Percentiles rank a stretch among this genome's conserved stretches.
Conservation (phyloP, 2,797 vertebrate species). For the Prunella strophiata region DNA sequence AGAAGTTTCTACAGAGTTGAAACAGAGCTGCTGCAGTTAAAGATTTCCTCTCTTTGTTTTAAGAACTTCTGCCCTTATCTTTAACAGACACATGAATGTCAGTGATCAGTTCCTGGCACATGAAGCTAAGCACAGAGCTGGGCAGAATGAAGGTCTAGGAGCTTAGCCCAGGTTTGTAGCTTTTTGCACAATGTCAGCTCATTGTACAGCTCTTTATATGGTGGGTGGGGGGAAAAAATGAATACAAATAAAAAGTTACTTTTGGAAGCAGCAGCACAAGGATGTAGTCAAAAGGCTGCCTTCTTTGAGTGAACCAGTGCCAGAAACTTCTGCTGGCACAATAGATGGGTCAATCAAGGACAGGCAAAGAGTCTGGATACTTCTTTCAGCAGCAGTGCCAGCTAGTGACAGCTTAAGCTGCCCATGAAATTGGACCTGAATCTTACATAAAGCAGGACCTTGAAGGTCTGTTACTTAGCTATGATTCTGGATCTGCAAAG, state of each 20-base stretch:
- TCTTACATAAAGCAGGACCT: not conserved
- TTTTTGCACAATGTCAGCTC: not conserved
- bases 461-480: not conserved
- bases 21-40: not conserved
- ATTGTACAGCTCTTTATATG: not conserved
- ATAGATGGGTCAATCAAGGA: not conserved
- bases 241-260: not conserved
- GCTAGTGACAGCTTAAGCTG: not conserved
- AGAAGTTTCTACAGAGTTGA: not conserved
- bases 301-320: not conserved
- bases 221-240: accelerated
- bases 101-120: not conserved
- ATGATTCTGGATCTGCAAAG: not conserved
- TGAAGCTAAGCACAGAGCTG: not conserved
- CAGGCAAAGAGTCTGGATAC: not conserved
- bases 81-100: not conserved
- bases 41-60: not conserved
- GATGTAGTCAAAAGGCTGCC: not conserved
- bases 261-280: not conserved
- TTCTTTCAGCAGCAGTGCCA: slow-evolving; percentile 5
- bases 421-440: not conserved
- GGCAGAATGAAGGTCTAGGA: not conserved
- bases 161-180: not conserved
- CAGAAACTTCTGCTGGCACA: slow-evolving; percentile 9
- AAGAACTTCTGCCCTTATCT: not conserved